These are phyloP conservation scores for Hoplostethus mediterraneus DNA, from an alignment of 2,797 vertebrate genomes.

Conservation along the genomic window DNA sequence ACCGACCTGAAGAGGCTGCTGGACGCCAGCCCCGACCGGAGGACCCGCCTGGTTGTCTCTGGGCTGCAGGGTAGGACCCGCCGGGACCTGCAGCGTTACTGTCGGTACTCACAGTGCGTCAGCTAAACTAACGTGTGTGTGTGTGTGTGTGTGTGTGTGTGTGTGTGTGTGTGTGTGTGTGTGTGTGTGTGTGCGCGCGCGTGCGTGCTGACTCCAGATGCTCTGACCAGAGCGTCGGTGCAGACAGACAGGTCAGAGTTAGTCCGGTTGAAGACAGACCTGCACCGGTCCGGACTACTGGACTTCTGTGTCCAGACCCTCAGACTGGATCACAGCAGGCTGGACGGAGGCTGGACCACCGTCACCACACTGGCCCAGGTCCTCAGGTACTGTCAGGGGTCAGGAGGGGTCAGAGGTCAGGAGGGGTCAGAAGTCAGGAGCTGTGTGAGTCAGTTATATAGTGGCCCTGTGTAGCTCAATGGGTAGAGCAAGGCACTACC, in stretches of 20 bases:
- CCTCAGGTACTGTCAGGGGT: slow-evolving; percentile 49
- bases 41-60: slow-evolving; percentile 33
- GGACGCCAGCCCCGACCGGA: slow-evolving; percentile 42
- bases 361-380: slow-evolving; percentile 53
- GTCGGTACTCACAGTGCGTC: background rate
- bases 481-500: too few relatives aligned
- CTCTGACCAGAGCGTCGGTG: slow-evolving; percentile 41
- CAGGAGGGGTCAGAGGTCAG: background rate
- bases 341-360: slow-evolving; percentile 29
- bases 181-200: too few relatives aligned
- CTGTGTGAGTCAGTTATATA: too few relatives aligned
- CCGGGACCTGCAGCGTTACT: too few relatives aligned
- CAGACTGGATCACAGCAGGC: slow-evolving; percentile 27
- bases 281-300: slow-evolving; percentile 63
- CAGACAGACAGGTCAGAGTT: slow-evolving; percentile 1
- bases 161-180: too few relatives aligned
- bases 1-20: slow-evolving; percentile 56
- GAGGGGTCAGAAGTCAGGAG: background rate
- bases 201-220: slow-evolving; percentile 27
- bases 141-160: background rate
- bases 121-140: background rate
- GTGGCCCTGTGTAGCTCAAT: too few relatives aligned
- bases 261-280: slow-evolving; percentile 36
- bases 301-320: slow-evolving; percentile 42
- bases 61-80: too few relatives aligned